Base-by-base conservation (phyloP, 1,140 invertebrate genomes). In the Eriocheir sinensis region DNA sequence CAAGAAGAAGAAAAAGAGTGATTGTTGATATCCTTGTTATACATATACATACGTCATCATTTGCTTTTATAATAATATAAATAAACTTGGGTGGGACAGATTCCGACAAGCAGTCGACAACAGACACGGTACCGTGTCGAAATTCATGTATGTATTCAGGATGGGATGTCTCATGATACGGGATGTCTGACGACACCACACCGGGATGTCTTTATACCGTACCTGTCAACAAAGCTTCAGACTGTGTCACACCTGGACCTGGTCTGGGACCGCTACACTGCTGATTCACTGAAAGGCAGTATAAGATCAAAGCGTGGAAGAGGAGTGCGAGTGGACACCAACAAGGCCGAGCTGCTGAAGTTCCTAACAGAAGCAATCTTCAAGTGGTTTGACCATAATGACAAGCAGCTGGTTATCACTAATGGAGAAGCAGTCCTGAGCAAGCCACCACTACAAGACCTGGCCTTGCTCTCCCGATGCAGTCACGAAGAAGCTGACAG, bases 261-360 rank as follows among this genome's bases (percentile, higher is more conserved):
- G 32, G 53, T 91, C 12, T 91, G 90, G 90, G 53, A 91, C 34
- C 17, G 15, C 15, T 80, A 91, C 53, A 9, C n/a, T 79, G 53
- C 48, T 15, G 60, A 92, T 79, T 91, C 48, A 72, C 53, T 91
- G 89, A 91, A 91, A 38, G 89, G 27, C 48, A 90, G 89, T 90
- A 40, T 17, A 44, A 48, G 48, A 60, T 27, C 89, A 90, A 38
- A 40, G 85, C 85, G 15, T 88, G 85, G 85, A 88, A 81, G 27
- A 30, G 79, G 79, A 81, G 79, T 90, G 27, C 53, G 21, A 12
- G 89, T 48, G 0, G 89, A 53, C 38, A 90, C 21, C 89, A 48
- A 90, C 53, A 91, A 91, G 48, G 36, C 27, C 8, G 89, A 91
- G 89, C 30, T 91, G 48, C 30, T 91, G 3, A 53, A 0, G 17